Base-by-base conservation (phyloP, 1,140 invertebrate species). In the Aphelenchoides fujianensis region DNA sequence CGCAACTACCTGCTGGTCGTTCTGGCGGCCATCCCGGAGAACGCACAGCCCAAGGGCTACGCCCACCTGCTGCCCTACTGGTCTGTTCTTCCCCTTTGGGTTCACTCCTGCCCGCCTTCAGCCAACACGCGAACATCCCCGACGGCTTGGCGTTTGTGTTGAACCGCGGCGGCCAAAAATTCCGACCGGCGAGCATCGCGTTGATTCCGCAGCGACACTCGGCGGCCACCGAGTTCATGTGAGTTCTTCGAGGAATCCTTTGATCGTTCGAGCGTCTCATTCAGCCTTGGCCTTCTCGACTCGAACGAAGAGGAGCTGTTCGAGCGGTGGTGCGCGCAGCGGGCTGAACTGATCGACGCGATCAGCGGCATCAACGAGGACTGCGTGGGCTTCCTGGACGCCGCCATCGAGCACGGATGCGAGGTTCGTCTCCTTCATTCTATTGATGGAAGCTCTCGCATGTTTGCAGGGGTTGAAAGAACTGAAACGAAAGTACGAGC, bases 331-430 rank as follows among this genome's bases (percentile, higher is more conserved):
- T 34, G 31, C 31, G n/a, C 23, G 1, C 12, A 34, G 16, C 0
- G 63, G 7, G 36, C 31, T 31, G 31, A 36, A 2, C 12, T 30
- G 41, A 66, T 66, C 16, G 63, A 66, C 63, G n/a, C 16, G 36
- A 16, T 66, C 32, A 23, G n/a, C n/a, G 63, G 63, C n/a, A 12
- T 66, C 9, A 34, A 34, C 32, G 63, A 66, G 23, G 63, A 66
- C 34, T 36, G 31, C 34, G 31, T 66, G 37, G 16, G 36, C 2
- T 66, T 66, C 27, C 27, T 66, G 31, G 32, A 66, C n/a, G 12
- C 31, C 2, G 63, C 63, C 28, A 66, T 66, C 12, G 32, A 66
- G 34, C 31, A 66, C 53, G 63, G 63, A 1, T 66, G 31, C 36
- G 28, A 66, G 27, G 63, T 66, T 3, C 37, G 27, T 23, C 12